phyloP scores from a whole-genome alignment of 2,113 vertebrate genomes.

The Crotalus helleri region DNA sequence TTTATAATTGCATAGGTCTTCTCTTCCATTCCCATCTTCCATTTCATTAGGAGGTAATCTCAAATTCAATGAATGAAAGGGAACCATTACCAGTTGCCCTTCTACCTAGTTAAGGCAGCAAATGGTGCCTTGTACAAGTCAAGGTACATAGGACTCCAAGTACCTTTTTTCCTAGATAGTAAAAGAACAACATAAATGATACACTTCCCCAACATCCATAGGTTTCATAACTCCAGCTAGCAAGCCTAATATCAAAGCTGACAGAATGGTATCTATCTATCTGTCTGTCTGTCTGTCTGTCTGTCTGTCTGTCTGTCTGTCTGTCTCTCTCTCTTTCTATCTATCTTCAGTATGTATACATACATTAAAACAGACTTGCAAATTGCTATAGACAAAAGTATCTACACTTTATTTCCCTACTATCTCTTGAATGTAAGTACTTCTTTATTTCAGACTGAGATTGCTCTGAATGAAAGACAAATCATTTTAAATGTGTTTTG shows the following conservation, averaged over 20 bases:
- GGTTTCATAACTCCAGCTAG: no score
- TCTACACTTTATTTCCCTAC: background rate
- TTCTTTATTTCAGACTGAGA: background rate
- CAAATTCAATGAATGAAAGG: background rate
- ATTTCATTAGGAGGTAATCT: background rate
- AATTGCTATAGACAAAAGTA: background rate
- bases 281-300: no score
- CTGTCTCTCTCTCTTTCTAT: no score
- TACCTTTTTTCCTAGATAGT: background rate
- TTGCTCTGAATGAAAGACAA: background rate
- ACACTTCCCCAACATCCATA: background rate
- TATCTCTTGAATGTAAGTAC: accelerated
- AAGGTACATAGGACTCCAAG: background rate
- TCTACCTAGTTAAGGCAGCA: background rate
- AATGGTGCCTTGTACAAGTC: background rate
- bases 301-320: no score
- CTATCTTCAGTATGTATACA: background rate
- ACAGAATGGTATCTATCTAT: background rate
- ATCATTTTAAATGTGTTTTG: background rate
- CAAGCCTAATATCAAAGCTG: no score
- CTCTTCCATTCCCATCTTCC: background rate
- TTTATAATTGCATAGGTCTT: background rate
- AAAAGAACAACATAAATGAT: background rate
- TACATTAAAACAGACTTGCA: background rate
- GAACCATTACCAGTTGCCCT: background rate